A percentile compares a stretch with the other conserved stretches of the same genome.
Conservation (phyloP, 2,888 invertebrate species). For the Halictus quadricinctus region DNA sequence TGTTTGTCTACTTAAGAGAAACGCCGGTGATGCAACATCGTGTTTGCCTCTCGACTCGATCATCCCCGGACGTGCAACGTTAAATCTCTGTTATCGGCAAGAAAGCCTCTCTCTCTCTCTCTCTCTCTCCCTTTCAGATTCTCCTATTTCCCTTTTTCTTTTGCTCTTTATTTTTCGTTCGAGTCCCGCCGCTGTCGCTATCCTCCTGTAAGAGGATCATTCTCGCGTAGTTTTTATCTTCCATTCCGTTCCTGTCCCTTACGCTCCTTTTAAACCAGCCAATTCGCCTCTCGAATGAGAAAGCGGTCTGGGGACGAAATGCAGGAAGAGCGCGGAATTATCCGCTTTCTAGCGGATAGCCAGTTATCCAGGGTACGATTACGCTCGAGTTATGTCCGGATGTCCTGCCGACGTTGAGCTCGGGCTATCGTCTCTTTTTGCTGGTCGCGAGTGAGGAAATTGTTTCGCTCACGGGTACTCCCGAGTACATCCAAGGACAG, state of each 20-base stretch:
- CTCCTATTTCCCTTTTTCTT: not conserved
- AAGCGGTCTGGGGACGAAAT: constrained; percentile 59
- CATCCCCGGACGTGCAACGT: constrained; percentile 19
- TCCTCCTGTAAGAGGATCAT: constrained; percentile 56
- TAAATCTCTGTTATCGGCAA: constrained; percentile 48
- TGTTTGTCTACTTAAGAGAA: not conserved
- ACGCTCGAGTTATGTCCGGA: constrained; percentile 66
- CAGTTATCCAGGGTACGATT: constrained; percentile 71
- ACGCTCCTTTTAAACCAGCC: constrained; percentile 62
- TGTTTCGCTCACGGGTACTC: constrained; percentile 52
- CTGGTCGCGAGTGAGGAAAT: constrained; percentile 53
- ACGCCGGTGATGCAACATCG: not conserved
- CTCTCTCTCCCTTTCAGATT: constrained; percentile 13
- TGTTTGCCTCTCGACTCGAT: constrained; percentile 12
- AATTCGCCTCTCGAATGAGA: constrained; percentile 67
- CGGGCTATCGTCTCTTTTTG: constrained; percentile 40
- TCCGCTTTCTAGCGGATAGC: constrained; percentile 68
- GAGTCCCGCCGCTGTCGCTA: constrained; percentile 24
- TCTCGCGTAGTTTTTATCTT: constrained; percentile 64
- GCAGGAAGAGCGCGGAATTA: constrained; percentile 68
- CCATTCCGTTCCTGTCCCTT: constrained; percentile 58
- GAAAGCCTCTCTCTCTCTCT: constrained; percentile 6
- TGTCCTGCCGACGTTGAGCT: constrained; percentile 56
- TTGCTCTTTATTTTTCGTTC: constrained; percentile 24
- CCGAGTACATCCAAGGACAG: constrained; percentile 45